phyloP scores from a whole-genome alignment of 1,140 invertebrate genomes.

The Vanessa atalanta region DNA sequence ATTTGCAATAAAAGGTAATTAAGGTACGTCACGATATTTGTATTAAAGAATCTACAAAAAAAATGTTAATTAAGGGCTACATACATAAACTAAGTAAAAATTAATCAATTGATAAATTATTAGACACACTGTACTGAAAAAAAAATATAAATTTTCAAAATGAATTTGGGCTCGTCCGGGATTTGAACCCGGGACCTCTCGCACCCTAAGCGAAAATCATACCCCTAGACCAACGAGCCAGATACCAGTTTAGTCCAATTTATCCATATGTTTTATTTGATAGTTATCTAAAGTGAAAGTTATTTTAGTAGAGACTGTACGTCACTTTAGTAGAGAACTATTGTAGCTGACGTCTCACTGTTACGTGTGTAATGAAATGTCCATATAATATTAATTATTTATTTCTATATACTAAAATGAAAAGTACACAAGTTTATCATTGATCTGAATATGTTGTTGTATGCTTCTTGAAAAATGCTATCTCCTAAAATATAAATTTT shows the following conservation, averaged over 20 bases:
- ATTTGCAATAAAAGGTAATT: too few relatives aligned
- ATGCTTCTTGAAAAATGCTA: too few relatives aligned
- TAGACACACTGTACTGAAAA: too few relatives aligned
- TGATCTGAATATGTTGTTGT: too few relatives aligned
- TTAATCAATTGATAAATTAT: too few relatives aligned
- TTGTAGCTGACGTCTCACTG: background rate
- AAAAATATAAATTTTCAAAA: background rate
- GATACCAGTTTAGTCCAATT: background rate
- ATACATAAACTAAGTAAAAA: too few relatives aligned
- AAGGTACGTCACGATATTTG: too few relatives aligned
- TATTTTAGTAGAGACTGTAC: constrained; percentile 10
- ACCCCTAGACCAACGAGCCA: constrained; percentile 52
- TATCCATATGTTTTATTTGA: constrained; percentile 2
- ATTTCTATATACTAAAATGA: background rate
- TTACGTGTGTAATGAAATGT: too few relatives aligned
- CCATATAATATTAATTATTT: background rate
- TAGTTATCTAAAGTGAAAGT: constrained; percentile 11
- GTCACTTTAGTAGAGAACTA: background rate
- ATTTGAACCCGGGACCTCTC: constrained; percentile 53
- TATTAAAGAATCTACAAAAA: too few relatives aligned
- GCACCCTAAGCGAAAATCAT: constrained; percentile 55
- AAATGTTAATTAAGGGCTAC: too few relatives aligned
- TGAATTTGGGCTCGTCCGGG: constrained; percentile 47
- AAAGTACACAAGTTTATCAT: too few relatives aligned
- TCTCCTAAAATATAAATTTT: too few relatives aligned